Evolutionary conservation across 2,888 invertebrate species (phyloP), one percentile per base, ranked within the genome.

Genomic region (Heliconius ismenius): DNA sequence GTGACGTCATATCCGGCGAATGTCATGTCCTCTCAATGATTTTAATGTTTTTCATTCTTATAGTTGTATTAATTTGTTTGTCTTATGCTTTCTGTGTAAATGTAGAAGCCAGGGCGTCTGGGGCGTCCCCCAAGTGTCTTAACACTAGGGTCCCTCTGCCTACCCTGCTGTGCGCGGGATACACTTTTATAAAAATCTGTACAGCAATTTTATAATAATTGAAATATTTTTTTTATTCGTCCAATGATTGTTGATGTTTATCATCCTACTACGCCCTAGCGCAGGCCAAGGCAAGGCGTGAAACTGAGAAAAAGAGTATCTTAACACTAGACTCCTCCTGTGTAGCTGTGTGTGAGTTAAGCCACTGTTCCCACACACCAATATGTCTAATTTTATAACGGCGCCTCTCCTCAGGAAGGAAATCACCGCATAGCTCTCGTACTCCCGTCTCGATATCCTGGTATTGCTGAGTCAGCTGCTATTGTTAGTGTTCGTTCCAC

Each of bases 1-100:
- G 11, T 70, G 70, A 70, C 70, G 70, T 70, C 58, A 70, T n/a
- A 21, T 70, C 70, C 70, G 54, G 70, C 70, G 54, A 62, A 15
- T 24, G 36, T 3, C 58, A n/a, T 24, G 32, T 58, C 70, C 11
- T 70, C n/a, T 54, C 15, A 32, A 58, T 24, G 49, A 32, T 32
- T 49, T 28, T 15, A 28, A 32, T 32, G 54, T 32, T 28, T 54
- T 69, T 70, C 21, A 26, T 69, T 69, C 43, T 58, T 4, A 32
- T 58, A 3, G 32, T n/a, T 70, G 49, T 54, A n/a, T 70, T 54
- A 54, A 6, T 70, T n/a, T 54, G n/a, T 32, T 70, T 54, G 69
- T 32, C 39, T n/a, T 13, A 39, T 24, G 65, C 11, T 39, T 67
- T 63, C 13, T 63, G 9, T 63, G 1, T 28, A 24, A 10, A 4